Evolutionary conservation across 2,888 invertebrate species (phyloP).

Genomic region (Poecilobothrus nobilitatus): DNA sequence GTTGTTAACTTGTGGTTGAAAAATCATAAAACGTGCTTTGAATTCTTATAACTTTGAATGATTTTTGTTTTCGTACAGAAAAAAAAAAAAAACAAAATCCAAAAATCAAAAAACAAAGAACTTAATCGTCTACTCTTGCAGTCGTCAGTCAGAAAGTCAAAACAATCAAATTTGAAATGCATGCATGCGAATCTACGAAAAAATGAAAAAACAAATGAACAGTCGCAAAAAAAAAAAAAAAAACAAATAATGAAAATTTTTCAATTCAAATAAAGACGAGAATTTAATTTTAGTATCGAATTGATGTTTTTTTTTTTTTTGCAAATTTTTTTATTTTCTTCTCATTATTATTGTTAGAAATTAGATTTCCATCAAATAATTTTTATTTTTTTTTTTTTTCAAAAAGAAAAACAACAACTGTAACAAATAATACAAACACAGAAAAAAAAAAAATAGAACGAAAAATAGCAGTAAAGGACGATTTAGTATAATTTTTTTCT

Average conservation of each 20-base stretch:
- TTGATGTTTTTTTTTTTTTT: background rate
- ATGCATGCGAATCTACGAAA: background rate
- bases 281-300: background rate
- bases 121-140: background rate
- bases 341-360: background rate
- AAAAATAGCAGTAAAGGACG: too few relatives aligned
- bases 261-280: background rate
- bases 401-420: background rate
- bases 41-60: background rate
- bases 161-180: conserved; percentile 3
- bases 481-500: too few relatives aligned
- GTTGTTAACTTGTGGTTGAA: background rate
- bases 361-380: background rate
- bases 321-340: background rate
- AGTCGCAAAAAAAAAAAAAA: too few relatives aligned
- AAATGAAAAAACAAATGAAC: too few relatives aligned
- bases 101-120: background rate
- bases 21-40: background rate
- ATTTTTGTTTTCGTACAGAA: background rate
- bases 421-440: too few relatives aligned
- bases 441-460: too few relatives aligned
- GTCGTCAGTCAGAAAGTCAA: background rate
- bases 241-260: too few relatives aligned
- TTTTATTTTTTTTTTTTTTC: background rate
- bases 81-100: background rate